Evolutionary conservation across 2,113 vertebrate genomes (phyloP).

Genomic region (Dendropsophus ebraccatus): DNA sequence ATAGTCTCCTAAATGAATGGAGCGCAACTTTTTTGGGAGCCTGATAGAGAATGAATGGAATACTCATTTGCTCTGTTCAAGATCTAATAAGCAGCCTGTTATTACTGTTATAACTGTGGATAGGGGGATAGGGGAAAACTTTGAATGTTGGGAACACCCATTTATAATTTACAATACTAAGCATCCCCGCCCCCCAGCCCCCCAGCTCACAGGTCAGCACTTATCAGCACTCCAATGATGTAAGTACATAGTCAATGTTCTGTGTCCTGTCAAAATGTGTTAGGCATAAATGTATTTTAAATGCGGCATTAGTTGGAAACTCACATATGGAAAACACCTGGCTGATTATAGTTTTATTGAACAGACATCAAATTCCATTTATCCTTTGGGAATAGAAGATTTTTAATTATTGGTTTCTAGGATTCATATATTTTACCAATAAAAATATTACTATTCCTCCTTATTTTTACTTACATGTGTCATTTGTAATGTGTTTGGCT

Average conservation of each 20-base stretch:
- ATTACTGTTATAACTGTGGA: too few species aligned
- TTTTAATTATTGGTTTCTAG: neutral
- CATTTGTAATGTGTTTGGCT: neutral
- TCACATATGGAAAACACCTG: conserved; percentile 22
- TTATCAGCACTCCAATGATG: neutral
- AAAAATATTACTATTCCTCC: neutral
- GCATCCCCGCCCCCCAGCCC: neutral
- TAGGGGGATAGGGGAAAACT: too few species aligned
- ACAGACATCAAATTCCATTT: neutral
- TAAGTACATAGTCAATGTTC: neutral
- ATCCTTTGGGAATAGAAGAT: neutral
- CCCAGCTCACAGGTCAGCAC: neutral
- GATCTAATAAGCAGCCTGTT: neutral
- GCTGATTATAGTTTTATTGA: neutral
- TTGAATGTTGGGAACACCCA: too few species aligned
- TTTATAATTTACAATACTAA: neutral
- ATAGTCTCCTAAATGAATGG: too few species aligned
- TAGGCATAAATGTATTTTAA: neutral
- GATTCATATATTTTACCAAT: neutral
- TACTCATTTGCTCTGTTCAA: too few species aligned
- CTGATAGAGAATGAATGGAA: too few species aligned
- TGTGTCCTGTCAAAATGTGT: neutral
- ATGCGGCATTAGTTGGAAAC: neutral
- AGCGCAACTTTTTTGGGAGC: too few species aligned
- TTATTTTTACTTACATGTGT: neutral